A percentile compares a stretch with the other conserved stretches of the same genome.
Conservation (phyloP, 2,888 invertebrate genomes). For the Papilio protenor region DNA sequence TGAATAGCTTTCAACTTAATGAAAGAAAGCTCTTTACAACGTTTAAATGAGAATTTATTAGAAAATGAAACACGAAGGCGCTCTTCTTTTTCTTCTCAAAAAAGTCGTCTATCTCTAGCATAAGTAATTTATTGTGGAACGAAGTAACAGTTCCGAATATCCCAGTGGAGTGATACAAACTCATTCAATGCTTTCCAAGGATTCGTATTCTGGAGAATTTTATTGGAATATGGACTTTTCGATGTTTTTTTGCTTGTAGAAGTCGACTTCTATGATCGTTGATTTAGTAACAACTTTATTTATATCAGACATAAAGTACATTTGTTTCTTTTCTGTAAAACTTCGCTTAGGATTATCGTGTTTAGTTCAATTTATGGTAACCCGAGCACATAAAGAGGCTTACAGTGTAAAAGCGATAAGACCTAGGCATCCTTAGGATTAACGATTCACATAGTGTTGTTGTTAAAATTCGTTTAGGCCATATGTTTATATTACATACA, state of each 20-base stretch:
- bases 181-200: neutral
- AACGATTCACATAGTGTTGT: conserved; percentile 21
- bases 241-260: neutral
- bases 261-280: neutral
- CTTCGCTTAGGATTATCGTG: conserved; percentile 26
- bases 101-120: neutral
- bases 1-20: neutral
- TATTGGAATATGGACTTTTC: neutral
- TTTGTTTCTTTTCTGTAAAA: neutral
- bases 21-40: neutral
- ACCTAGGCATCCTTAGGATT: conserved; percentile 34
- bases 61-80: neutral
- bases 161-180: neutral
- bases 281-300: neutral
- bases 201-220: neutral
- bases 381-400: conserved; percentile 40
- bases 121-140: neutral
- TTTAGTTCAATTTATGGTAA: conserved; percentile 27
- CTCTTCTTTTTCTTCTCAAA: neutral
- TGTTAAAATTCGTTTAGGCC: neutral
- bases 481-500: neutral
- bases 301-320: neutral
- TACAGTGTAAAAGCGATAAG: conserved; percentile 33
- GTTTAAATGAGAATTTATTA: neutral
- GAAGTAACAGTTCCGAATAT: neutral